These are phyloP conservation scores for Aphaenogaster rudis DNA, from an alignment of 1,140 invertebrate species.

Conservation along the genomic window DNA sequence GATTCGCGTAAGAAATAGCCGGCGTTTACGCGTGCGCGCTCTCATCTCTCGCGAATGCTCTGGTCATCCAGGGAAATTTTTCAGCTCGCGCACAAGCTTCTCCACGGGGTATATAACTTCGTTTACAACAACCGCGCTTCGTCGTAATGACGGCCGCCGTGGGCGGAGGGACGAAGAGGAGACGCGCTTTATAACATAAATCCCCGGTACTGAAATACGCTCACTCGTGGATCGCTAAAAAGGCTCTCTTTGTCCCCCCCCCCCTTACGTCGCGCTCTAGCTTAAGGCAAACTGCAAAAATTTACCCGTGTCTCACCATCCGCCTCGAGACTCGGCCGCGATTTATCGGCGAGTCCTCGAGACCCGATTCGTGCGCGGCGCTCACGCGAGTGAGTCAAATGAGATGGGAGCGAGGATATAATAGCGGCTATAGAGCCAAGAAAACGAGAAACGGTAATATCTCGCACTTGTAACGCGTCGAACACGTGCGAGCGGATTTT, in stretches of 20 bases:
- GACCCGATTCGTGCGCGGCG: not conserved
- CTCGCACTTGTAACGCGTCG: slow-evolving; percentile 28
- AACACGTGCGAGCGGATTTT: slow-evolving; percentile 53
- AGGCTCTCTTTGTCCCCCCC: not conserved
- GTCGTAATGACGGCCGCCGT: not conserved
- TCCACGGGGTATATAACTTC: slow-evolving; percentile 4
- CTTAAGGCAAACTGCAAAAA: not conserved
- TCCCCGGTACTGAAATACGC: not conserved
- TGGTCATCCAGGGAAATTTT: slow-evolving; percentile 41
- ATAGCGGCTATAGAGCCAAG: not conserved
- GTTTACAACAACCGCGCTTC: slow-evolving; percentile 15
- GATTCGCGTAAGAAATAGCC: slow-evolving; percentile 44
- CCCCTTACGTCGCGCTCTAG: not conserved
- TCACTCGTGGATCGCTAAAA: slow-evolving; percentile 8
- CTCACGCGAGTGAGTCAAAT: slow-evolving; percentile 7
- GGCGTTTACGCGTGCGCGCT: slow-evolving; percentile 18
- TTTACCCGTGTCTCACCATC: not conserved
- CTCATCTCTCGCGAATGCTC: slow-evolving; percentile 20
- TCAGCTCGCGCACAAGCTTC: slow-evolving; percentile 8
- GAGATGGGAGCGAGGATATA: not conserved
- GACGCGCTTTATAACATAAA: slow-evolving; percentile 20
- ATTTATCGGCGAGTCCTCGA: not conserved
- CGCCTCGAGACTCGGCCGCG: not conserved
- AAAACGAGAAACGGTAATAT: slow-evolving; percentile 35
- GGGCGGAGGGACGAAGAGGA: not conserved